Percentiles rank a stretch among this genome's conserved stretches.
Conservation (phyloP, 2,797 vertebrate species). For the Phoeniculus purpureus region DNA sequence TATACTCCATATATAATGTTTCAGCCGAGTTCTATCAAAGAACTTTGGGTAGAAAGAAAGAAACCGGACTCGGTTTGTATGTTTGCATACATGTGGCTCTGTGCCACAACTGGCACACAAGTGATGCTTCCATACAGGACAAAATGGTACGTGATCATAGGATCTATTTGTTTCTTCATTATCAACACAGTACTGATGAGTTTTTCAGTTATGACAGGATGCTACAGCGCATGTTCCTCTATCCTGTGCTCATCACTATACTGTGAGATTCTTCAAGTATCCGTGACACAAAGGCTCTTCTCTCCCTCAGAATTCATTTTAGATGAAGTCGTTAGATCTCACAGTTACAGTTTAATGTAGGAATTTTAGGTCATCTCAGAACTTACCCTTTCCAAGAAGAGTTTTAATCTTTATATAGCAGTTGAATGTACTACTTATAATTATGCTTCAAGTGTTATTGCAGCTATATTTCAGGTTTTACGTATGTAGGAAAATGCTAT, state of each 20-base stretch:
- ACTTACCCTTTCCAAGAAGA: conserved; percentile 47
- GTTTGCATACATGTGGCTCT: fast-evolving
- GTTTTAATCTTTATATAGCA: conserved; percentile 50
- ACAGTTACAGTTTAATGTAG: conserved; percentile 33
- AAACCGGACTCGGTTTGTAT: background rate
- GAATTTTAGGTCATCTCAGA: conserved; percentile 55
- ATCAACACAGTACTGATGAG: background rate
- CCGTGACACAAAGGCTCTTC: conserved; percentile 14
- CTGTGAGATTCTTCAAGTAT: background rate
- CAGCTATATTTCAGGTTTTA: conserved; percentile 62
- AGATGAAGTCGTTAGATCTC: conserved; percentile 47
- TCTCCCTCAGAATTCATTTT: conserved; percentile 45
- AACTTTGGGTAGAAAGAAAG: background rate
- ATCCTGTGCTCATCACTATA: background rate
- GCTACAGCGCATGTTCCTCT: background rate
- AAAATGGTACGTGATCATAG: background rate
- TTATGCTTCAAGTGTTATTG: conserved; percentile 61
- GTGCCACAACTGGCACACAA: background rate
- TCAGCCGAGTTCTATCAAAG: background rate
- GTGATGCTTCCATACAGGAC: background rate
- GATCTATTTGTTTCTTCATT: background rate
- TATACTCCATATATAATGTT: background rate
- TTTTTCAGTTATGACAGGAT: background rate
- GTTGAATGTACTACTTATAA: conserved; percentile 53
- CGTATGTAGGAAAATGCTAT: conserved; percentile 44